Conservation (phyloP, 2,113 vertebrate species). For the Spilogale gracilis region DNA sequence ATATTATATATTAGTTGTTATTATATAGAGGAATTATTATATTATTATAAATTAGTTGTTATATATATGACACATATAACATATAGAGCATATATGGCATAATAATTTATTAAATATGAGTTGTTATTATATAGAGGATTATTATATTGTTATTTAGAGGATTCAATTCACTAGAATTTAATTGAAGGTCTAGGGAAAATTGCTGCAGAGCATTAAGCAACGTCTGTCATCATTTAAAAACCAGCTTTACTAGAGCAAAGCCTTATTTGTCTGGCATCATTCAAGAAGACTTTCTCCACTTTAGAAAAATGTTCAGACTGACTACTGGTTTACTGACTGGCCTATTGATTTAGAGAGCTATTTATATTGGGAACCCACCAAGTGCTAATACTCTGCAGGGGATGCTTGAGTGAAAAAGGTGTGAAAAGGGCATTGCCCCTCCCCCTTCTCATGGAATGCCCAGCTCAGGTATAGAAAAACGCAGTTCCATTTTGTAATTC, state of each 20-base stretch:
- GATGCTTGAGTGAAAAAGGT: not conserved
- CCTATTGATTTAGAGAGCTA: not conserved
- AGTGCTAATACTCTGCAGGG: not conserved
- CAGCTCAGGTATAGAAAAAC: not conserved
- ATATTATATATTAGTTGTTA: not conserved
- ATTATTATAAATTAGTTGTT: not conserved
- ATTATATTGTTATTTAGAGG: not conserved
- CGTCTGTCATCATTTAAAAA: conserved; percentile 50
- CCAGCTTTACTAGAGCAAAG: conserved; percentile 32
- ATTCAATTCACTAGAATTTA: conserved; percentile 8
- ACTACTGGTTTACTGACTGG: not conserved
- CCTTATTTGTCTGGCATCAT: not conserved
- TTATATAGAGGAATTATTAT: not conserved
- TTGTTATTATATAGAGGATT: not conserved
- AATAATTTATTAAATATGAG: not conserved
- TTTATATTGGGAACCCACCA: not conserved
- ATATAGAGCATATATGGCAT: not conserved
- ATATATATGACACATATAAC: too few species aligned
- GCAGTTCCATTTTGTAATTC: not conserved
- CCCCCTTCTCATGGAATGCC: not conserved
- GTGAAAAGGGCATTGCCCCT: not conserved
- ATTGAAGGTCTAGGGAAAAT: conserved; percentile 17
- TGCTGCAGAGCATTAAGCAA: not conserved
- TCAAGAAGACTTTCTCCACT: conserved; percentile 31
- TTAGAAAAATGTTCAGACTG: conserved; percentile 26